A percentile compares a stretch with the other conserved stretches of the same genome.
Conservation (phyloP, 2,113 vertebrate genomes). For the Ammospiza nelsoni region DNA sequence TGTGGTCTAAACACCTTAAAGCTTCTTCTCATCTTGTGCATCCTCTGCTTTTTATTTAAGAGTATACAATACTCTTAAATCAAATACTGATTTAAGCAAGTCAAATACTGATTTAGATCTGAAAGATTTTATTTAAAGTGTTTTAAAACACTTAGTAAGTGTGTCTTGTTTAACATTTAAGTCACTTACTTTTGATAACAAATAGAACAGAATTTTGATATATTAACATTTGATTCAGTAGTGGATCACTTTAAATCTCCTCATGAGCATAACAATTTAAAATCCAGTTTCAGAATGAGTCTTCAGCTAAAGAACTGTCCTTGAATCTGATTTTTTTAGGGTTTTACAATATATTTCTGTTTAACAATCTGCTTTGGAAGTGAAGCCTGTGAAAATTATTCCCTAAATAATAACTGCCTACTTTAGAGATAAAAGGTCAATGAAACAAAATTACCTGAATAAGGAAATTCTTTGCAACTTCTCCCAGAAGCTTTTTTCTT, state of each 20-base stretch:
- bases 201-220: background rate
- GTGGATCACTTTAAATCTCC: background rate
- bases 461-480: background rate
- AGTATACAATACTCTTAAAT: too few species aligned
- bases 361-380: background rate
- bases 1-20: background rate
- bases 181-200: background rate
- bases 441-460: background rate
- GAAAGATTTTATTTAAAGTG: background rate
- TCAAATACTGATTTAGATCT: background rate
- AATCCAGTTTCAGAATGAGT: background rate
- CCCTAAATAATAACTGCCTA: background rate
- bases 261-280: background rate
- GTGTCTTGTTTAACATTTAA: background rate
- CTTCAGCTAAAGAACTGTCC: background rate
- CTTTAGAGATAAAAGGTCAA: background rate
- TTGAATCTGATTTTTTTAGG: background rate
- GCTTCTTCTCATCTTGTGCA: background rate
- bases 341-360: background rate
- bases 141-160: background rate
- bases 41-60: background rate
- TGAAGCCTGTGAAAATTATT: background rate
- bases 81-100: background rate
- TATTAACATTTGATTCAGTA: background rate
- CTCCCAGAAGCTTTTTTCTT: background rate